Percentiles rank a stretch among this genome's conserved stretches.
Evolutionary conservation across 92 coral and sea anemone species (phyloP).

Genomic region (Paramuricea clavata): DNA sequence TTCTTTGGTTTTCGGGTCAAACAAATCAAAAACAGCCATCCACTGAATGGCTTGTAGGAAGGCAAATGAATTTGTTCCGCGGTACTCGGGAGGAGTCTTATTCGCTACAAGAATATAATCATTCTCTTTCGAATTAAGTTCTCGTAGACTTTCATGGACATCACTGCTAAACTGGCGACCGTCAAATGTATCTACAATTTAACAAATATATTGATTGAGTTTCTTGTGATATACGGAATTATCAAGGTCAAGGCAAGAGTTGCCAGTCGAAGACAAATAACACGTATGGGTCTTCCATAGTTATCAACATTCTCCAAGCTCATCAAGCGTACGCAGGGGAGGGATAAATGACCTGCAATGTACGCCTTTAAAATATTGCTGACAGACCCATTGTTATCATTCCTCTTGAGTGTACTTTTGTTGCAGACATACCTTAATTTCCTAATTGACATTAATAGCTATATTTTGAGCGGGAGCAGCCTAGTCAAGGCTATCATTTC

Average conservation of each 20-base stretch:
- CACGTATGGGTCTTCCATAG: too few relatives aligned
- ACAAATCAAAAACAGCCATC: slow-evolving; percentile 46
- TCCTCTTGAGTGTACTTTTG: too few relatives aligned
- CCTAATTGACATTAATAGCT: too few relatives aligned
- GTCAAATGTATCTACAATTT: slow-evolving; percentile 37
- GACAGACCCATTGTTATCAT: too few relatives aligned
- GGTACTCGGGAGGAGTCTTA: slow-evolving; percentile 32
- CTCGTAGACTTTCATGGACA: slow-evolving; percentile 33
- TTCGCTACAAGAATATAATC: slow-evolving; percentile 40
- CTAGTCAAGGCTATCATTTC: too few relatives aligned
- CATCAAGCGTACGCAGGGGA: too few relatives aligned
- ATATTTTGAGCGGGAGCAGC: too few relatives aligned
- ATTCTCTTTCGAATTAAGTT: slow-evolving; percentile 31
- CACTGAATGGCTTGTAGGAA: slow-evolving; percentile 38
- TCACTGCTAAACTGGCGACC: slow-evolving; percentile 26
- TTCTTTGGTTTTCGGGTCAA: slow-evolving; percentile 26
- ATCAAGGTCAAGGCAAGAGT: not conserved
- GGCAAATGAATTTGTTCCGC: slow-evolving; percentile 25
- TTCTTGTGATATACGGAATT: not conserved
- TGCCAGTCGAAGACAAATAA: too few relatives aligned
- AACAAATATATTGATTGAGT: not conserved
- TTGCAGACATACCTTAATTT: too few relatives aligned
- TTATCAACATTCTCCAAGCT: too few relatives aligned
- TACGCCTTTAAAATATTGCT: too few relatives aligned
- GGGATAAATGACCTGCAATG: too few relatives aligned